Conservation (phyloP, 2,888 invertebrate genomes). For the Sialis lutaria region DNA sequence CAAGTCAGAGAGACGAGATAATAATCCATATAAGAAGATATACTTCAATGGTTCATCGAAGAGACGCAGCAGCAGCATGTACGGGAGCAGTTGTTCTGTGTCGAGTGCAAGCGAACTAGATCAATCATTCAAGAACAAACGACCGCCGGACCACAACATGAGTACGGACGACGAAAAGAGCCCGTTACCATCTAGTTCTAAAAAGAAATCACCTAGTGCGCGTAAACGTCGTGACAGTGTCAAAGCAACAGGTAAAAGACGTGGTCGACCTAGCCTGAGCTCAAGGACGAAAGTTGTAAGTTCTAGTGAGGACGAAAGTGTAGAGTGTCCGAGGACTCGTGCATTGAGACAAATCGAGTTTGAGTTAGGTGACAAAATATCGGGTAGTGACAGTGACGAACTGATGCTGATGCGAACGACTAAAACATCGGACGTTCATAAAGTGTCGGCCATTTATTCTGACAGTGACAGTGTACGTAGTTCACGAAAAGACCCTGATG, state of each 20-base stretch:
- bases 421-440: constrained; percentile 20
- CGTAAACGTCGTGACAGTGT: constrained; percentile 16
- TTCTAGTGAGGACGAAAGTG: constrained; percentile 42
- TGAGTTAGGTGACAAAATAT: constrained; percentile 47
- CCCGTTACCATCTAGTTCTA: constrained; percentile 14
- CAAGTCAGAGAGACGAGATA: constrained; percentile 29
- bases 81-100: constrained; percentile 39
- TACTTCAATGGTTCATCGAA: constrained; percentile 58
- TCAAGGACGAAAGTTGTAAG: constrained; percentile 28
- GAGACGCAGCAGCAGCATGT: constrained; percentile 43
- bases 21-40: constrained; percentile 54
- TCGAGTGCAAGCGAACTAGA: constrained; percentile 28
- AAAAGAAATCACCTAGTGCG: constrained; percentile 6
- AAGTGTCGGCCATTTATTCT: constrained; percentile 58
- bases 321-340: constrained; percentile 35
- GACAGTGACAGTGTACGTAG: constrained; percentile 47
- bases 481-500: constrained; percentile 36
- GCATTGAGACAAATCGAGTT: constrained; percentile 55
- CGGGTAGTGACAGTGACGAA: constrained; percentile 66
- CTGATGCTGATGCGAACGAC: constrained; percentile 44
- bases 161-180: constrained; percentile 41
- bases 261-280: constrained; percentile 20
- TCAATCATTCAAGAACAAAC: constrained; percentile 15
- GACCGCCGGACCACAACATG: constrained; percentile 28
- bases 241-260: constrained; percentile 17